phyloP scores from a whole-genome alignment of 2,888 invertebrate species.

The Onthophagus sagittarius region DNA sequence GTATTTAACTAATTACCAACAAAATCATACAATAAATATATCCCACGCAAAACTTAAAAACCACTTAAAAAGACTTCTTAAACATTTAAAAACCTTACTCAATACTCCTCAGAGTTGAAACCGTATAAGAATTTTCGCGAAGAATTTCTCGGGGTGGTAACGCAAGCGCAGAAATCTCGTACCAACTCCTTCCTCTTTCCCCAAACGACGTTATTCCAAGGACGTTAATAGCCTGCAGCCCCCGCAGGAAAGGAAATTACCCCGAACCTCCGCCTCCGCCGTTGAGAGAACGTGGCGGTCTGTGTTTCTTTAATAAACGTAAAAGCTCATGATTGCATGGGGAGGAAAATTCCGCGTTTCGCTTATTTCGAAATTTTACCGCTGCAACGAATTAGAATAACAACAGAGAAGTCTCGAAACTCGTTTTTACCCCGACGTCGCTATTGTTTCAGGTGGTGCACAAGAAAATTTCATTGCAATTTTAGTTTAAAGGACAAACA shows the following conservation, averaged over 20 bases:
- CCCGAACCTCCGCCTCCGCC: background rate
- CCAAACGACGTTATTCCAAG: background rate
- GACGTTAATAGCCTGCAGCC: background rate
- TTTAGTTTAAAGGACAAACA: too few relatives aligned
- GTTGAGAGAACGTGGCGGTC: background rate
- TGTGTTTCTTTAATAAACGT: conserved; percentile 10
- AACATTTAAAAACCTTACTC: conserved; percentile 40
- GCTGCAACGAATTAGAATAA: background rate
- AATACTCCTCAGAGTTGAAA: conserved; percentile 45
- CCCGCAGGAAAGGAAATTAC: background rate
- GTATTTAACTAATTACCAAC: background rate
- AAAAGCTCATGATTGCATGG: conserved; percentile 1
- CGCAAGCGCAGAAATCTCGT: conserved; percentile 10
- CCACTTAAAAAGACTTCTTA: conserved; percentile 20
- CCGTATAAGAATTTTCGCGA: conserved; percentile 44
- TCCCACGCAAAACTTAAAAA: conserved; percentile 4
- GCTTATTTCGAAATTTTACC: background rate
- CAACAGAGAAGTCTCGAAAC: background rate
- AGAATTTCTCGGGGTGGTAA: conserved; percentile 37
- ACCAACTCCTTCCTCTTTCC: background rate
- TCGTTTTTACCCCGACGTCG: background rate
- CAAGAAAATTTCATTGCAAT: background rate
- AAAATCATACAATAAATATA: background rate
- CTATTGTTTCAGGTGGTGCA: background rate
- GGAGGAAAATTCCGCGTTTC: background rate